Conservation (phyloP, 2,888 invertebrate genomes). For the Dasypolia templi region DNA sequence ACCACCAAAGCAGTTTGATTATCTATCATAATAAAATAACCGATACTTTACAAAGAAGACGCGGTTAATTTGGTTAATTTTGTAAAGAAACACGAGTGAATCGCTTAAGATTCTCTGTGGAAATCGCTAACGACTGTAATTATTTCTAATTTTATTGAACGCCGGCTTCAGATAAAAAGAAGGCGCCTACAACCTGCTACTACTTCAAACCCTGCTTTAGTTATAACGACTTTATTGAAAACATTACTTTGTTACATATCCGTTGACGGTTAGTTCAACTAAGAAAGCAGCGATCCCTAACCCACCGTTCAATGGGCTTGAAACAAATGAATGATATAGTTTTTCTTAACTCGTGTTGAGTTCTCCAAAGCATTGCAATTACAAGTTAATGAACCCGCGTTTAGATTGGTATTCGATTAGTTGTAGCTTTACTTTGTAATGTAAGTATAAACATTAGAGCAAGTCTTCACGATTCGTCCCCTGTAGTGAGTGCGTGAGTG, state of each 20-base stretch:
- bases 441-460: conserved; percentile 37
- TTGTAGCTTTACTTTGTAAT: conserved; percentile 46
- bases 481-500: conserved; percentile 12
- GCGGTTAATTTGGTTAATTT: conserved; percentile 49
- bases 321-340: not conserved
- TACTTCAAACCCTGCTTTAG: conserved; percentile 31
- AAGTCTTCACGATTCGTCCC: conserved; percentile 36
- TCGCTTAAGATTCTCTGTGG: conserved; percentile 55
- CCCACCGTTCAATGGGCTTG: not conserved
- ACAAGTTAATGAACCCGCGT: conserved; percentile 60
- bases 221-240: not conserved
- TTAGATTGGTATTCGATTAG: conserved; percentile 60
- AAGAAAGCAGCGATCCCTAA: no score
- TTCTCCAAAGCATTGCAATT: conserved; percentile 52
- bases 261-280: conserved; percentile 8
- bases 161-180: conserved; percentile 69
- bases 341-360: conserved; percentile 15
- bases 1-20: conserved; percentile 49
- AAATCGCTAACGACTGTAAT: conserved; percentile 71
- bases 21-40: conserved; percentile 46
- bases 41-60: conserved; percentile 35
- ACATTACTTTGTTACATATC: not conserved
- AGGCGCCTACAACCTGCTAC: conserved; percentile 66
- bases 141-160: conserved; percentile 74
- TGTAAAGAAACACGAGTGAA: conserved; percentile 50